Percentiles rank a stretch among this genome's conserved stretches.
phyloP scores from a whole-genome alignment of 2,888 invertebrate species.

The Pemphredon lugubris region DNA sequence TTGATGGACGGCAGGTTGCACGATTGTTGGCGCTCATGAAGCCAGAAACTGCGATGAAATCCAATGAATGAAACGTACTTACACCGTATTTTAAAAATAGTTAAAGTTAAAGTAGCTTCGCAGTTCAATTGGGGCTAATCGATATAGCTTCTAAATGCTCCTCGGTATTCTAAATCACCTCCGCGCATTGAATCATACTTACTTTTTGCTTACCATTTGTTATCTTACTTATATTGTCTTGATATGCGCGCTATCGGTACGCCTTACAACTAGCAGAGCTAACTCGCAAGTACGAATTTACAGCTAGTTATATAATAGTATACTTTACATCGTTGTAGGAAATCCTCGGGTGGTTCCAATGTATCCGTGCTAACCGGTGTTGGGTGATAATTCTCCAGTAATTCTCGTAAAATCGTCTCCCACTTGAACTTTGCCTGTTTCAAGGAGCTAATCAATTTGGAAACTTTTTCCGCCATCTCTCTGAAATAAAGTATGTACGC shows the following conservation, averaged over 20 bases:
- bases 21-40: slow-evolving; percentile 77
- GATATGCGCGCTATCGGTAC: too few species aligned
- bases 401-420: slow-evolving; percentile 84
- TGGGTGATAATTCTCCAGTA: slow-evolving; percentile 84
- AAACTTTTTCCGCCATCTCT: slow-evolving; percentile 81
- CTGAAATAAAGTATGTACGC: slow-evolving; percentile 75
- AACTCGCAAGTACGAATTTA: too few species aligned
- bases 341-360: slow-evolving; percentile 85
- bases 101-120: not conserved
- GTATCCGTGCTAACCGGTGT: slow-evolving; percentile 79
- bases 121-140: too few species aligned
- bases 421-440: slow-evolving; percentile 80
- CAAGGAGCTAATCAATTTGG: slow-evolving; percentile 81
- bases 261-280: too few species aligned
- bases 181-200: too few species aligned
- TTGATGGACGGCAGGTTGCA: slow-evolving; percentile 73
- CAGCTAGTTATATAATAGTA: too few species aligned
- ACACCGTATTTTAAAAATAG: too few species aligned
- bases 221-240: too few species aligned
- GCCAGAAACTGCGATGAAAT: slow-evolving; percentile 71
- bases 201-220: too few species aligned
- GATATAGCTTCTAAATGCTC: too few species aligned
- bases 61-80: not conserved
- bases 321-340: slow-evolving; percentile 82
- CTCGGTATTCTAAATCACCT: too few species aligned